phyloP scores from a whole-genome alignment of 2,888 invertebrate genomes.

The Euzetes globulus region DNA sequence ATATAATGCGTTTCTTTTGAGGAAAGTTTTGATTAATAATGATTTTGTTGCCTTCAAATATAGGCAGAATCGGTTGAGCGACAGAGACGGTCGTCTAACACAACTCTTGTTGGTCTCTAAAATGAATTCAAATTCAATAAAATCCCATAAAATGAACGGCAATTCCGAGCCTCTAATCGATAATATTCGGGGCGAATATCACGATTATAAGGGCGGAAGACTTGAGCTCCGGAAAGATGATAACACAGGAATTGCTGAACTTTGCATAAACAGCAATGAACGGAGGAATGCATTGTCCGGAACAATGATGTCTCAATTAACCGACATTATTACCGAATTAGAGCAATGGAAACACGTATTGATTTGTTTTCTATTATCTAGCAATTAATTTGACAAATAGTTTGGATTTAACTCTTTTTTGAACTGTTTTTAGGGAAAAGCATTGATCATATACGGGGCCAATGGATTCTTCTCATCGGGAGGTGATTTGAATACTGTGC shows the following conservation, averaged over 20 bases:
- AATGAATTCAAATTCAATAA: constrained; percentile 2
- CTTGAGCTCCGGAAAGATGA: constrained; percentile 47
- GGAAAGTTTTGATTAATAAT: constrained; percentile 21
- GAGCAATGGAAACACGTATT: constrained; percentile 48
- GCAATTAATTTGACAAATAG: background rate
- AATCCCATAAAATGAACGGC: background rate
- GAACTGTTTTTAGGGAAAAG: constrained; percentile 46
- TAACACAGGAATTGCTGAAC: constrained; percentile 48
- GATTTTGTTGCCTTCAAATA: background rate
- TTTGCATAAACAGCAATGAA: constrained; percentile 48
- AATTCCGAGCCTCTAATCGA: constrained; percentile 9
- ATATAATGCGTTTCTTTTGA: constrained; percentile 5
- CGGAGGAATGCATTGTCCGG: constrained; percentile 52
- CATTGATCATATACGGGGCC: constrained; percentile 49
- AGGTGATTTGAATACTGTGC: constrained; percentile 51
- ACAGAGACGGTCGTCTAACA: too few relatives aligned
- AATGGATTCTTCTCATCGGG: constrained; percentile 54
- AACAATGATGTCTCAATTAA: constrained; percentile 53
- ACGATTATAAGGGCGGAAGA: constrained; percentile 16
- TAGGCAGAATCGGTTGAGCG: constrained; percentile 8
- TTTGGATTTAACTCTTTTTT: background rate
- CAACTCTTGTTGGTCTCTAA: background rate
- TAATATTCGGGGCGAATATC: constrained; percentile 20
- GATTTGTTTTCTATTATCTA: background rate
- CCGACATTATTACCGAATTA: constrained; percentile 48